Base-by-base conservation (phyloP, 2,113 vertebrate genomes). In the Myanophis thanlyinensis region DNA sequence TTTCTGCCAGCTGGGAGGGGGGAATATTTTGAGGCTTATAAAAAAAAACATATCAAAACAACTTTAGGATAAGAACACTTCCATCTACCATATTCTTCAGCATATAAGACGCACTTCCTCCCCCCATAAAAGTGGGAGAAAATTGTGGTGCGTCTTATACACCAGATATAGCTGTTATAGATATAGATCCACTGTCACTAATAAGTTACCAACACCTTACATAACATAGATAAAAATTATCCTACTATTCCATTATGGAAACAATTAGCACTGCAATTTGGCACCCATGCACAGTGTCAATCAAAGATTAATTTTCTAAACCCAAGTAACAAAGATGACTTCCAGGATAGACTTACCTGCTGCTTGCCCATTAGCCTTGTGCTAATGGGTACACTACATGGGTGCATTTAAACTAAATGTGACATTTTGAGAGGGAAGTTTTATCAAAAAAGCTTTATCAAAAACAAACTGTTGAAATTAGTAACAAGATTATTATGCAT, bases 201-300 rank as follows among this genome's bases (percentile, higher is more conserved):
- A 0, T 2, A 0, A 3, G 13, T 46, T 52, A 62, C 84, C 53
- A 7, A 67, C 11, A 56, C 40, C n/a, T 89, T 7, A 11, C 7
- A 35, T n/a, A 89, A 18, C 7, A 0, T 15, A 46, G 54, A 90
- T 48, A 89, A 35, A 53, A 27, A 59, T 2, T n/a, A n/a, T 46
- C 18, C 87, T 56, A 56, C 20, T 47, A 0, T 1, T 52, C 52
- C 13, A 0, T 48, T 73, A 62, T 3, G 27, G 3, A 8, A 87
- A 11, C 35, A 59, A n/a, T 18, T 2, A 5, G 56, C 27, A 0
- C 0, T 4, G 30, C 1, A 1, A 56, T 91, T 18, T 0, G 0
- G 53, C 90, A 88, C 56, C 51, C 0, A 49, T 48, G 51, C 1
- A 89, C 44, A 47, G 85, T 90, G 80, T n/a, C 49, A 67, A 53